Conservation (phyloP, 2,797 vertebrate species). For the Liasis olivaceus region DNA sequence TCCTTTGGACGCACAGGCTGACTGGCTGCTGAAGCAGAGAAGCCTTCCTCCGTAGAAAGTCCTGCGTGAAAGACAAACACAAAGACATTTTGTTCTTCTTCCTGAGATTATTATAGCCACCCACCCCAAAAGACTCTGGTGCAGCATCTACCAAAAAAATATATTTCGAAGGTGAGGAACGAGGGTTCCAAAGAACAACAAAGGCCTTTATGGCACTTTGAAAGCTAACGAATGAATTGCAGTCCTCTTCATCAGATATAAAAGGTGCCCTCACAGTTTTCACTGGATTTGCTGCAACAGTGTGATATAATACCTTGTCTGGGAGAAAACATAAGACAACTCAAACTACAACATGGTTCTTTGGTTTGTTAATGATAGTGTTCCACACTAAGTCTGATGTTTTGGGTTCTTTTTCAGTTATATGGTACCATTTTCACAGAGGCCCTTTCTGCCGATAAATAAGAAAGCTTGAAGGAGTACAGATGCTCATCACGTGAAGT, state of each 20-base stretch:
- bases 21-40: constrained; percentile 79
- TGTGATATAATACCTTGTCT: background rate
- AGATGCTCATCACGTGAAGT: background rate
- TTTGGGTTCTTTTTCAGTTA: background rate
- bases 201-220: background rate
- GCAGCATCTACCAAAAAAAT: background rate
- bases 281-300: background rate
- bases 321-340: background rate
- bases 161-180: background rate
- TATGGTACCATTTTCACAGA: background rate
- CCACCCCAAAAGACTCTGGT: background rate
- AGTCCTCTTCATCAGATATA: background rate
- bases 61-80: constrained; percentile 64
- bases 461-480: background rate
- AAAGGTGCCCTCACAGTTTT: background rate
- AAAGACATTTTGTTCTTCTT: background rate
- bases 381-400: background rate
- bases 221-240: background rate
- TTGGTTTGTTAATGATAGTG: background rate
- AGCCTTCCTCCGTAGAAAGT: constrained; percentile 71
- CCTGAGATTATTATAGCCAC: background rate
- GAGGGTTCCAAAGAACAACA: background rate
- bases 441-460: background rate
- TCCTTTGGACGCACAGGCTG: constrained; percentile 83
- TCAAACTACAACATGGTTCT: background rate